Evolutionary conservation across 2,888 invertebrate species (phyloP).

Genomic region (Encarsia formosa): DNA sequence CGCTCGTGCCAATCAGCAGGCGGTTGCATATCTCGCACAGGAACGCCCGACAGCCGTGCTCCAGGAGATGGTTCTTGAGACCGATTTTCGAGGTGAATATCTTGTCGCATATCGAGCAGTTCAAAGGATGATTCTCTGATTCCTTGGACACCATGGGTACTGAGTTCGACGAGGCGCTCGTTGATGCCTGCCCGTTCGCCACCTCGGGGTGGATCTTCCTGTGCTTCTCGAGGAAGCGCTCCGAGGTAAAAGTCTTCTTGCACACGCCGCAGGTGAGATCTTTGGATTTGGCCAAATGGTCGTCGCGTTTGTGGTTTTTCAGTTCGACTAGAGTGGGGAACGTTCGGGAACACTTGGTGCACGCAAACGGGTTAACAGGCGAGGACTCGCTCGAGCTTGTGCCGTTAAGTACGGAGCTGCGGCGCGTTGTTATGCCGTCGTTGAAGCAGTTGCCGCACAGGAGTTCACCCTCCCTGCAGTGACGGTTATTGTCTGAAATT

Average conservation of each 20-base stretch:
- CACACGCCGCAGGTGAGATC: constrained; percentile 29
- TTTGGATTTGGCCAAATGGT: constrained; percentile 1
- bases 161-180: constrained; percentile 16
- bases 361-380: constrained; percentile 1
- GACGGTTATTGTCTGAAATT: neutral
- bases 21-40: constrained; percentile 33
- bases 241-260: constrained; percentile 24
- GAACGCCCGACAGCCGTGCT: constrained; percentile 29
- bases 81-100: constrained; percentile 21
- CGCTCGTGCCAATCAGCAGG: constrained; percentile 29
- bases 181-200: neutral
- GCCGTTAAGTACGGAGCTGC: constrained; percentile 4
- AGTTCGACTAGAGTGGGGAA: constrained; percentile 12
- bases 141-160: constrained; percentile 17
- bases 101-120: constrained; percentile 22
- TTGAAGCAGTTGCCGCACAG: constrained; percentile 12
- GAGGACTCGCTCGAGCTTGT: neutral
- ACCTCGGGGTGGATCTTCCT: constrained; percentile 9
- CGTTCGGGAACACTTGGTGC: constrained; percentile 9
- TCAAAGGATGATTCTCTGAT: constrained; percentile 12
- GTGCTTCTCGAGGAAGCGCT: constrained; percentile 20
- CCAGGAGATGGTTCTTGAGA: constrained; percentile 30
- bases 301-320: constrained; percentile 13
- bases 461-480: too few species aligned
- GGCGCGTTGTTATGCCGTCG: constrained; percentile 8